Percentiles rank a stretch among this genome's conserved stretches.
Conservation (phyloP, 1,140 invertebrate genomes). For the Cydia splendana region DNA sequence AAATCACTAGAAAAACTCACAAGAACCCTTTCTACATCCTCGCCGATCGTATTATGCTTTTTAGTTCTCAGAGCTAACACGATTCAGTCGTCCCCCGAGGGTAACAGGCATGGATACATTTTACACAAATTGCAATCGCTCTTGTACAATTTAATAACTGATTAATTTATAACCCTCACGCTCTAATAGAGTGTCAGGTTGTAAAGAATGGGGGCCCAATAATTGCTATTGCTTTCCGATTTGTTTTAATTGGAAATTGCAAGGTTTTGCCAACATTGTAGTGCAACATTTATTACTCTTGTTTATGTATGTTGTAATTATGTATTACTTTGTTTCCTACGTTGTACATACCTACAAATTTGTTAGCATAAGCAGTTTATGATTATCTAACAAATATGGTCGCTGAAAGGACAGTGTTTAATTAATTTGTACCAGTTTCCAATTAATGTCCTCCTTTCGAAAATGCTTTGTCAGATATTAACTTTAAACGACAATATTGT, state of each 20-base stretch:
- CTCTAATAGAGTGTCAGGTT: slow-evolving; percentile 13
- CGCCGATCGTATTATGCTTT: background rate
- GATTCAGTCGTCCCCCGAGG: slow-evolving; percentile 20
- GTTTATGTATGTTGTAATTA: slow-evolving; percentile 3
- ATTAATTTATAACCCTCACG: slow-evolving; percentile 23
- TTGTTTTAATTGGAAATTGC: slow-evolving; percentile 30
- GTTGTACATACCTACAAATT: background rate
- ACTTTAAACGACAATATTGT: too few relatives aligned
- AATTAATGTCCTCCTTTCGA: background rate
- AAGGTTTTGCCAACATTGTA: slow-evolving; percentile 14
- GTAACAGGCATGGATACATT: slow-evolving; percentile 11
- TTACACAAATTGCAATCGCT: slow-evolving; percentile 25
- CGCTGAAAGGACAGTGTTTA: background rate
- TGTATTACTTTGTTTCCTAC: background rate
- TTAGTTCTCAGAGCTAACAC: slow-evolving; percentile 17
- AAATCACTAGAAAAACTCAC: too few relatives aligned
- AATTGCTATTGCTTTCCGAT: slow-evolving; percentile 15
- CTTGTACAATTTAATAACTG: slow-evolving; percentile 28
- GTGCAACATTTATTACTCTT: background rate
- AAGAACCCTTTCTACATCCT: slow-evolving; percentile 6
- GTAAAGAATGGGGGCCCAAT: slow-evolving; percentile 18
- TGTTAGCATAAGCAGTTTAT: background rate
- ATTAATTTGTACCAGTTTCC: background rate
- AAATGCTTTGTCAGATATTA: background rate
- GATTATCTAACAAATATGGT: background rate